These are phyloP conservation scores for Cenopis cana DNA, from an alignment of 2,888 invertebrate species.

Conservation along the genomic window DNA sequence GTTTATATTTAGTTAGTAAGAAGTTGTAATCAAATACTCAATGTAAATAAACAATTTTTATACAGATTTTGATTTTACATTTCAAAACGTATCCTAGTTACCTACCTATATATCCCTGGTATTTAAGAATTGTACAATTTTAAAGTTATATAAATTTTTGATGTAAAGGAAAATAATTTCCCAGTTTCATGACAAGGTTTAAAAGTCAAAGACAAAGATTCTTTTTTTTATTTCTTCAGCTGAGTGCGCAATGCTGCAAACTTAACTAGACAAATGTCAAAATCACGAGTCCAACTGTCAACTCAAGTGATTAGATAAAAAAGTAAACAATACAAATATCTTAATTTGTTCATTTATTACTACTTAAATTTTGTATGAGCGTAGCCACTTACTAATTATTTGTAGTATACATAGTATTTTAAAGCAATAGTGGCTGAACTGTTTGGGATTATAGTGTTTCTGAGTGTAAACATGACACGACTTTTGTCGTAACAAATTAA, in stretches of 20 bases:
- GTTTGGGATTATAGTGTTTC: not conserved
- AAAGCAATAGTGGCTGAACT: not conserved
- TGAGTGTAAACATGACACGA: not conserved
- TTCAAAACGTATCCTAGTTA: not conserved
- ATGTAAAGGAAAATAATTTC: not conserved
- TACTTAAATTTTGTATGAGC: not conserved
- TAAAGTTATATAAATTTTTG: not conserved
- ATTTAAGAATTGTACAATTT: no score
- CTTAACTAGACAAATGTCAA: conserved; percentile 43
- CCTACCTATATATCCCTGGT: no score
- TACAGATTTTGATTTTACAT: not conserved
- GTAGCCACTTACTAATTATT: not conserved
- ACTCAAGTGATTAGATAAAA: conserved; percentile 52
- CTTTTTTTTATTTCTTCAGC: not conserved
- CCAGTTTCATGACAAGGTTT: not conserved
- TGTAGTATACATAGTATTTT: not conserved
- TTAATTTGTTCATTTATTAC: conserved; percentile 22
- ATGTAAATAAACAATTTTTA: conserved; percentile 28
- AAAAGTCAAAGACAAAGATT: not conserved
- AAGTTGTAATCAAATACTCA: conserved; percentile 31
- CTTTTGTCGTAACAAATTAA: not conserved
- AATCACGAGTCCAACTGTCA: conserved; percentile 63
- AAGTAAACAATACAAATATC: conserved; percentile 53
- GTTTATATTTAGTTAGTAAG: conserved; percentile 3
- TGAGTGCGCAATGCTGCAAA: conserved; percentile 48